Evolutionary conservation across 2,888 invertebrate species (phyloP).

Genomic region (Drosophila basisetae): DNA sequence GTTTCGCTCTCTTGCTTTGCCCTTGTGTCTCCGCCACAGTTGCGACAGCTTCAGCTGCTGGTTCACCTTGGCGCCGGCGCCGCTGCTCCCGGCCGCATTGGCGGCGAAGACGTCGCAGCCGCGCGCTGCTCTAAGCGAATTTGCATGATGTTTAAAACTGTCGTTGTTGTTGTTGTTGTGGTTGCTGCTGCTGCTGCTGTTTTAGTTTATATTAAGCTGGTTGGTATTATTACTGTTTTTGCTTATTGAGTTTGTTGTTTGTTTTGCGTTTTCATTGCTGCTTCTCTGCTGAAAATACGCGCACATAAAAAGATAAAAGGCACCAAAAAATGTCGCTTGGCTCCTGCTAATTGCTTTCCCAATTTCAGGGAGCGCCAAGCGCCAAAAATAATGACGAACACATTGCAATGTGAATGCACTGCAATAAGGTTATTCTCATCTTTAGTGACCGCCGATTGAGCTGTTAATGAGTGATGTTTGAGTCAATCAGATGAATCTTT

Average conservation of each 20-base stretch:
- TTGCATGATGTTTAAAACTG: conserved; percentile 45
- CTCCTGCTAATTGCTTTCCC: not conserved
- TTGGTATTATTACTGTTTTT: conserved; percentile 20
- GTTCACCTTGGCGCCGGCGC: conserved; percentile 73
- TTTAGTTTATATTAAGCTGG: conserved; percentile 28
- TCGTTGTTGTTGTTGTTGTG: conserved; percentile 8
- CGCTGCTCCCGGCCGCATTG: conserved; percentile 39
- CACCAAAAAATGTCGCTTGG: conserved; percentile 3
- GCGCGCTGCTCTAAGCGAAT: conserved; percentile 64
- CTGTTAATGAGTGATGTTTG: not conserved
- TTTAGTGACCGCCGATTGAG: not conserved
- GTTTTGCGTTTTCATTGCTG: conserved; percentile 6
- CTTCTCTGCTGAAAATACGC: conserved; percentile 1
- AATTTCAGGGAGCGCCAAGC: conserved; percentile 4
- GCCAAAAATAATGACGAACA: not conserved
- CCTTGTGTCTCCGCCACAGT: conserved; percentile 5
- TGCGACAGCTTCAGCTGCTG: conserved; percentile 40
- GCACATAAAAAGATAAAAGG: conserved; percentile 12
- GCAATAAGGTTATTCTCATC: not conserved
- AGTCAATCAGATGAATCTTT: conserved; percentile 12
- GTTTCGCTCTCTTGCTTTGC: conserved; percentile 4
- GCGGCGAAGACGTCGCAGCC: conserved; percentile 64
- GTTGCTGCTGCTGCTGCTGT: conserved; percentile 1
- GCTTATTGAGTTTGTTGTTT: not conserved
- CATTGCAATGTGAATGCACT: not conserved